Evolutionary conservation across 2,888 invertebrate genomes (phyloP), one percentile per base, ranked within the genome.

Genomic region (Ichneumoninae sp.): DNA sequence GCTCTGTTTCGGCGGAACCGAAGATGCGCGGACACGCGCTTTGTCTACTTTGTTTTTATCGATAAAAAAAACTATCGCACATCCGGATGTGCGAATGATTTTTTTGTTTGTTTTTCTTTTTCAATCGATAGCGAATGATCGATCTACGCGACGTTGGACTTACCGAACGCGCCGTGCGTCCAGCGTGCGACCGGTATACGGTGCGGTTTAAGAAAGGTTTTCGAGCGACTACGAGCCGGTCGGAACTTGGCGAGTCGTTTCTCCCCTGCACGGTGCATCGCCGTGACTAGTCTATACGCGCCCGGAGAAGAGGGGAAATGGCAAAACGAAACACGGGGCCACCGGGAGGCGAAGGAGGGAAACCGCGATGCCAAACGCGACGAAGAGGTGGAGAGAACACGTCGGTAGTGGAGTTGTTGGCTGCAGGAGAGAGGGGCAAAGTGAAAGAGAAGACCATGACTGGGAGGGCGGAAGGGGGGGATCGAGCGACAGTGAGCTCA

Each of bases 241-340:
- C 89, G 84, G 90, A 88, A 90, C 88, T 89, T 91, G 88, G 83
- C 87, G 89, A 86, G 87, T 87, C 79, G 84, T 91, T 91, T 91
- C 91, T 91, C 91, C 90, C 90, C 90, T 90, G 90, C 90, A 89
- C 89, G 90, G 89, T 91, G 92, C 91, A 92, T 90, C 91, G 87
- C 85, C 83, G 88, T 79, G 76, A 75, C 84, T 84, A 66, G 44
- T 47, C 76, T 71, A 60, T 80, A 80, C 66, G 66, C 19, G 68
- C 68, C 36, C 30, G 44, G 74, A 71, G 86, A 82, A 86, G 87
- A 87, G 89, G 89, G 90, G 91, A 90, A 91, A 91, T 88, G 90
- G 91, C 90, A 89, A 91, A 91, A 91, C 89, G 80, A 86, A 83
- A 84, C 70, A 71, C 70, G 26, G 57, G 77, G 65, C 50, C 19